Conservation (phyloP, 2,113 vertebrate genomes). For the Melanerpes formicivorus region DNA sequence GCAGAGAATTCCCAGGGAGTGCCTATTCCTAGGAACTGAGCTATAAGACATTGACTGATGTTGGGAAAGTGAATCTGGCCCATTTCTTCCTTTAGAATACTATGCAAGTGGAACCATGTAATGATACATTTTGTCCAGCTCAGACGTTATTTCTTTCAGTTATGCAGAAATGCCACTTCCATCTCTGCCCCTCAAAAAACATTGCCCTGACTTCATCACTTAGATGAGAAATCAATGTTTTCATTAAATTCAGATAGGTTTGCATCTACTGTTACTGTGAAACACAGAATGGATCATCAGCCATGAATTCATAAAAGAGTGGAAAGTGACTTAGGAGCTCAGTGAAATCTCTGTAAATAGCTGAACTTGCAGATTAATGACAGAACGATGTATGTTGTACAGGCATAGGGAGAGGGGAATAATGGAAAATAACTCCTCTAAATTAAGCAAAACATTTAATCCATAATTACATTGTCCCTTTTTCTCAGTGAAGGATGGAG, state of each 20-base stretch:
- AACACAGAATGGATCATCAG: not conserved
- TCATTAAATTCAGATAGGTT: not conserved
- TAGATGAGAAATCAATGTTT: not conserved
- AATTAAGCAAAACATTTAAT: not conserved
- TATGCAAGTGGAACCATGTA: not conserved
- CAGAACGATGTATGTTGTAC: not conserved
- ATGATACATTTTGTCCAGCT: not conserved
- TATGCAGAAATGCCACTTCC: not conserved
- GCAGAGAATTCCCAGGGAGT: not conserved
- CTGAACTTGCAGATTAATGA: not conserved
- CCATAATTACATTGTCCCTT: not conserved
- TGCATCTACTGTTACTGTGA: not conserved
- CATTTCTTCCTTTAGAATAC: not conserved
- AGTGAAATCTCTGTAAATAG: not conserved
- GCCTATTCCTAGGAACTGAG: not conserved
- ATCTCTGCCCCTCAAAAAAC: not conserved
- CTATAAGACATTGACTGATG: not conserved
- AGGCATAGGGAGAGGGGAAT: fast-evolving
- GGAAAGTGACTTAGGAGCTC: not conserved
- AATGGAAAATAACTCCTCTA: not conserved
- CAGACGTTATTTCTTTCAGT: not conserved
- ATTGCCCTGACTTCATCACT: not conserved
- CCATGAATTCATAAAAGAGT: not conserved
- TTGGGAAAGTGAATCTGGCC: not conserved
- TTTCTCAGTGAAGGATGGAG: not conserved